A percentile compares a stretch with the other conserved stretches of the same genome.
phyloP scores from a whole-genome alignment of 2,888 invertebrate genomes.

The Lottia gigantea region DNA sequence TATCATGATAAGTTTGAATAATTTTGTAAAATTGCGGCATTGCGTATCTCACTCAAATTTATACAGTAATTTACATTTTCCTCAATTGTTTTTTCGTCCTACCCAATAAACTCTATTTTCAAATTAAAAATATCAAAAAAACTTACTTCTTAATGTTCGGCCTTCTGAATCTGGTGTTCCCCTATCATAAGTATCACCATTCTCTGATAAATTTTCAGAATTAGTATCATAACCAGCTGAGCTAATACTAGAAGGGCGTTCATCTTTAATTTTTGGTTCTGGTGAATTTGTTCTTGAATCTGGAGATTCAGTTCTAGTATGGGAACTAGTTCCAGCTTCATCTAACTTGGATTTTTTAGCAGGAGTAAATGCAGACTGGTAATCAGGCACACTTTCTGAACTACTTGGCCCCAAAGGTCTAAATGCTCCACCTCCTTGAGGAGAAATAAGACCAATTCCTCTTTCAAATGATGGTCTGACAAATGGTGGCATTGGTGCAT shows the following conservation, averaged over 20 bases:
- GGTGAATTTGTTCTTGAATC: constrained; percentile 19
- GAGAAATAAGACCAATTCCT: constrained; percentile 47
- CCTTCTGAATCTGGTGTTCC: constrained; percentile 60
- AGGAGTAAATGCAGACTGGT: constrained; percentile 62
- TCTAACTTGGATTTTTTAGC: constrained; percentile 55
- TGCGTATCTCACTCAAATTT: too few species aligned
- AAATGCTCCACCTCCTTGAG: constrained; percentile 54
- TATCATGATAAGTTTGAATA: too few species aligned
- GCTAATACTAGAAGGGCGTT: constrained; percentile 55
- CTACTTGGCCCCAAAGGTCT: constrained; percentile 46
- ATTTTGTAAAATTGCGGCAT: too few species aligned
- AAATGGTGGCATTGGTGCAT: constrained; percentile 55
- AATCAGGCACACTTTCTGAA: constrained; percentile 40
- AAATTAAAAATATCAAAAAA: too few species aligned
- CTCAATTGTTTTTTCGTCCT: too few species aligned
- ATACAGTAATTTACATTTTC: too few species aligned
- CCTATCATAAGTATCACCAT: constrained; percentile 49
- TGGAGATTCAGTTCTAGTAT: constrained; percentile 6
- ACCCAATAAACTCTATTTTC: too few species aligned
- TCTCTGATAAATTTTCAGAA: constrained; percentile 56
- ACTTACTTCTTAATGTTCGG: constrained; percentile 59
- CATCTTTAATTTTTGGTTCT: constrained; percentile 45
- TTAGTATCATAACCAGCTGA: constrained; percentile 53
- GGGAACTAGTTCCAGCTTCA: constrained; percentile 22
- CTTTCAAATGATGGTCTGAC: constrained; percentile 51